A percentile compares a stretch with the other conserved stretches of the same genome.
Evolutionary conservation across 2,888 invertebrate species (phyloP).

Genomic region (Pachliopta kotzebuea): DNA sequence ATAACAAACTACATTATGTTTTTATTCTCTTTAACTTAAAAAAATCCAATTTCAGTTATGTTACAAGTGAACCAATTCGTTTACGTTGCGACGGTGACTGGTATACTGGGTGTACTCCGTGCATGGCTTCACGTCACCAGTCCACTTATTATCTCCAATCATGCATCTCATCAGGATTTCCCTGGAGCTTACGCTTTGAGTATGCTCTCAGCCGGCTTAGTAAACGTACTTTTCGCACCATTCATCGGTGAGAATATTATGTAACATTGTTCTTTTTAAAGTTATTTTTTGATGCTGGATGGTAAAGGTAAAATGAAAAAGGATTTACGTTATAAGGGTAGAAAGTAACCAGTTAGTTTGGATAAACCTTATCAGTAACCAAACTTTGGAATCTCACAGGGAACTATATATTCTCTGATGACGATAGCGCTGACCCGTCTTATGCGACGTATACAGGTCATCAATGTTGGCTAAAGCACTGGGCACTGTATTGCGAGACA

Average conservation of each 20-base stretch:
- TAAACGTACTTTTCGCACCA: slow-evolving; percentile 83
- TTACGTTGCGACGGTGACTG: slow-evolving; percentile 56
- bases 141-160: slow-evolving; percentile 84
- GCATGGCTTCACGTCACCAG: slow-evolving; percentile 85
- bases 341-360: too few species aligned
- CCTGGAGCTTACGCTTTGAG: slow-evolving; percentile 87
- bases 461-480: too few species aligned
- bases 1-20: too few species aligned
- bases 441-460: too few species aligned
- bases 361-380: too few species aligned
- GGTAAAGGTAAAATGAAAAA: too few species aligned
- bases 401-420: too few species aligned
- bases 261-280: neutral
- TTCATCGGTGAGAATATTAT: slow-evolving; percentile 77
- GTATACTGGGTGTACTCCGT: slow-evolving; percentile 82
- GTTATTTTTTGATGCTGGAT: neutral
- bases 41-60: slow-evolving; percentile 47
- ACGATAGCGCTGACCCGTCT: too few species aligned
- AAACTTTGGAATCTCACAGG: too few species aligned
- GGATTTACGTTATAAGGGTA: too few species aligned
- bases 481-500: too few species aligned
- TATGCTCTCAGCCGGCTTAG: slow-evolving; percentile 83
- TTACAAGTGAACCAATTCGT: slow-evolving; percentile 53
- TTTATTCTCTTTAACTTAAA: too few species aligned
- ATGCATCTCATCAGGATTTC: slow-evolving; percentile 82